Conservation (phyloP, 2,113 vertebrate species). For the Thamnophis sirtalis region DNA sequence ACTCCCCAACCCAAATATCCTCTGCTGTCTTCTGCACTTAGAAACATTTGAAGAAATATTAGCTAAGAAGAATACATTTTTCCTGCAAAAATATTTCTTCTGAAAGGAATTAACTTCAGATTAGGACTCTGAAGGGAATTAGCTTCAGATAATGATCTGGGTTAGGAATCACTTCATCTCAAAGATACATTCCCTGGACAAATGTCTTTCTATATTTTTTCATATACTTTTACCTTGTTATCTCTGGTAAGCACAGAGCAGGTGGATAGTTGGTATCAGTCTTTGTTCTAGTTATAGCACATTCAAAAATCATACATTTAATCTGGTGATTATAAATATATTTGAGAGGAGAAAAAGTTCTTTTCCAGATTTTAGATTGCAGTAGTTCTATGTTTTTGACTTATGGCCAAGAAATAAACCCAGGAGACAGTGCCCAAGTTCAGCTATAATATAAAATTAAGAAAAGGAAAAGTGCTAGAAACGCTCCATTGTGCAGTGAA, state of each 20-base stretch:
- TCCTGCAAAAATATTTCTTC: background rate
- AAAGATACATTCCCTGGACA: background rate
- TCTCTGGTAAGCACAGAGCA: background rate
- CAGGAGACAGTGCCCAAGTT: background rate
- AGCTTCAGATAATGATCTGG: background rate
- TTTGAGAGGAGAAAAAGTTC: background rate
- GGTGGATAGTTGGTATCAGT: background rate
- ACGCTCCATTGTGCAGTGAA: background rate
- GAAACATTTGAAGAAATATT: background rate
- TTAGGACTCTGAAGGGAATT: background rate
- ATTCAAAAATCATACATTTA: background rate
- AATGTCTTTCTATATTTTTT: background rate
- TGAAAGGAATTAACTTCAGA: background rate
- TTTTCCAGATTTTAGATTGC: background rate
- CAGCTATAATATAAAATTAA: background rate
- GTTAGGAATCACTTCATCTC: background rate
- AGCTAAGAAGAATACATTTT: background rate
- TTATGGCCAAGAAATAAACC: background rate
- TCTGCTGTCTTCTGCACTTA: background rate
- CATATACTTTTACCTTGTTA: background rate
- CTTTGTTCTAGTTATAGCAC: background rate
- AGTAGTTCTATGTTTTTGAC: background rate
- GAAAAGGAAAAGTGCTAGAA: background rate
- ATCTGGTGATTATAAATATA: background rate
- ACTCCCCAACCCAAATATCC: background rate